Base-by-base conservation (phyloP, 2,797 vertebrate genomes). In the Periparus ater region DNA sequence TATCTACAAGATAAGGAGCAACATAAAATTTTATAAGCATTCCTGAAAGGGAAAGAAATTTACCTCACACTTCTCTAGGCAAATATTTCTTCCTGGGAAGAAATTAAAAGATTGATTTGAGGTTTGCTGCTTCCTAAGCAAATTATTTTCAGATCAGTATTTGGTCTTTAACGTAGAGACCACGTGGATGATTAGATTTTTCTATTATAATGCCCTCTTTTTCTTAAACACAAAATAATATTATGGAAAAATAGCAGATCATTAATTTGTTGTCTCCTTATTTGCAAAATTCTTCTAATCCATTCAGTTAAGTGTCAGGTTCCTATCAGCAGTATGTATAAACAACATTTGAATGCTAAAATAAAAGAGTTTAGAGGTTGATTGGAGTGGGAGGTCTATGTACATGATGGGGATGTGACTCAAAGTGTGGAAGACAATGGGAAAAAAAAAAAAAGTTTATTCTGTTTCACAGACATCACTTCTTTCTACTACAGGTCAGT, bases 281-380 rank as follows among this genome's bases (percentile, higher is more conserved):
- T 73, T 83, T 36, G 12, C 4, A 65, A 78, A 61, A 51, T 17
- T 62, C 3, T 53, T 79, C 19, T 62, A n/a, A 53, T 70, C 5
- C 3, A 14, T 32, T 38, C 29, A 5, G 2, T 5, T 48, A 38
- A 14, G 10, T 22, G 21, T 45, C 11, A 53, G 22, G 18, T 45
- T 54, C 15, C 57, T 36, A 15, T 10, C 13, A 74, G 12, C 6
- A 66, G 13, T 23, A 32, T 10, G 1, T 18, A 26, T 14, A 40
- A 17, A 13, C 5, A 42, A 40, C 0, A 0, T 71, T 36, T 66
- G 21, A 3, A 27, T n/a, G 22, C 0, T 8, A 11, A 62, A 40
- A 48, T 22, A 30, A 45, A 51, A 15, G 9, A 13, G 0, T 36
- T 42, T 36, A 34, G 30, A 60, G 13, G 2, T 18, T 36, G 6